phyloP scores from a whole-genome alignment of 2,797 vertebrate species.

The Sylvia borin region DNA sequence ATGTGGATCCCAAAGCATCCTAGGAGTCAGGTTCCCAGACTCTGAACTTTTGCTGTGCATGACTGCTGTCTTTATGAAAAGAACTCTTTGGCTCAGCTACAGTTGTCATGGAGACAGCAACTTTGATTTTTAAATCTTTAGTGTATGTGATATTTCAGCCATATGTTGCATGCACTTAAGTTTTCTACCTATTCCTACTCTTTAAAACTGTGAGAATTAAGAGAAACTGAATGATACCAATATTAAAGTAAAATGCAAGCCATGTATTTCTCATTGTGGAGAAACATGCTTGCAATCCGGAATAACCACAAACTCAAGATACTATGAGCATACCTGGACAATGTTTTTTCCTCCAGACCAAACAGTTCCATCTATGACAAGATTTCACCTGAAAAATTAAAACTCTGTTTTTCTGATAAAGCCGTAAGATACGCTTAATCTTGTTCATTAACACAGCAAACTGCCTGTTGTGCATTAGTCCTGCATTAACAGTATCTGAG shows the following conservation, averaged over 20 bases:
- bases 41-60: slow-evolving; percentile 40
- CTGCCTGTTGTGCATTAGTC: not conserved
- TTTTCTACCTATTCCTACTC: not conserved
- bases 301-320: not conserved
- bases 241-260: not conserved
- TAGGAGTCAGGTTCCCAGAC: slow-evolving; percentile 37
- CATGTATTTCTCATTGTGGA: not conserved
- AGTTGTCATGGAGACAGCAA: slow-evolving; percentile 60
- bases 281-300: not conserved
- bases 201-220: not conserved
- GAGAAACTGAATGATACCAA: not conserved
- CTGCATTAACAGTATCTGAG: not conserved
- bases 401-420: not conserved
- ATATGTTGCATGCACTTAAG: slow-evolving; percentile 44
- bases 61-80: slow-evolving; percentile 47
- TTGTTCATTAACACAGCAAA: not conserved
- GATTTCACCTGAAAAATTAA: not conserved
- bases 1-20: slow-evolving; percentile 29
- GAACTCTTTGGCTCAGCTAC: slow-evolving; percentile 37
- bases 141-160: slow-evolving; percentile 51
- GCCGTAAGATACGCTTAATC: not conserved
- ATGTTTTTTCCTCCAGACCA: not conserved
- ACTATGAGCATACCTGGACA: not conserved
- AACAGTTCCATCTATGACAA: not conserved
- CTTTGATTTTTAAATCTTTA: slow-evolving; percentile 51